These are phyloP conservation scores for Lytechinus variegatus DNA, from an alignment of 35 echinoderm and acorn worm species.

Conservation along the genomic window DNA sequence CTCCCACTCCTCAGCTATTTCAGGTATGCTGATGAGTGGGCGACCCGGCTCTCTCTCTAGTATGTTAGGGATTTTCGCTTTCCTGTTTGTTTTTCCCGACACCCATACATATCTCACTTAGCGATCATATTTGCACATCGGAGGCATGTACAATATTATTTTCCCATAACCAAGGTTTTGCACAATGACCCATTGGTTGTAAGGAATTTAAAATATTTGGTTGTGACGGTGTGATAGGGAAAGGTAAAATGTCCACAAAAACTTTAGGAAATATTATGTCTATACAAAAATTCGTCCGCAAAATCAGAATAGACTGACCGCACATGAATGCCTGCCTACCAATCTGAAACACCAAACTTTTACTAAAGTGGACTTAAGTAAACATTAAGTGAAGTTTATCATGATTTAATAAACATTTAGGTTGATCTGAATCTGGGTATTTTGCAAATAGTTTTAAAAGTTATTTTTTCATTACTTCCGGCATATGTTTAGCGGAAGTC, in stretches of 20 bases:
- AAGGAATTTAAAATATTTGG: neutral
- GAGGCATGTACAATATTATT: neutral
- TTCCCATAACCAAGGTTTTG: neutral
- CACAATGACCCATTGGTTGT: neutral
- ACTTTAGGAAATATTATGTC: neutral
- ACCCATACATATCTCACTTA: neutral
- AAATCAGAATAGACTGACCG: no score
- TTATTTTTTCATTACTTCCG: no score
- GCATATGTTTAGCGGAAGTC: no score
- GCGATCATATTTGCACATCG: neutral
- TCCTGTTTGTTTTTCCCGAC: neutral
- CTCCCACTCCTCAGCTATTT: neutral
- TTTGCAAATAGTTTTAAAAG: no score
- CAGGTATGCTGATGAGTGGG: neutral
- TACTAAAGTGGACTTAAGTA: no score
- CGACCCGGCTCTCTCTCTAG: neutral
- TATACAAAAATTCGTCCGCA: no score
- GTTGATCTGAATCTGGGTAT: no score
- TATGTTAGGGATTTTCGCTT: conserved; percentile 3
- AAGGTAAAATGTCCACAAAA: neutral
- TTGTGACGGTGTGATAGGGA: neutral
- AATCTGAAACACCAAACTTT: no score
- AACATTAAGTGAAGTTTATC: no score
- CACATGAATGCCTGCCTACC: no score
- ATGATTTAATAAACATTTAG: no score